A percentile compares a stretch with the other conserved stretches of the same genome.
These are phyloP conservation scores for Euleptes europaea DNA, from an alignment of 2,113 vertebrate species.

Conservation along the genomic window DNA sequence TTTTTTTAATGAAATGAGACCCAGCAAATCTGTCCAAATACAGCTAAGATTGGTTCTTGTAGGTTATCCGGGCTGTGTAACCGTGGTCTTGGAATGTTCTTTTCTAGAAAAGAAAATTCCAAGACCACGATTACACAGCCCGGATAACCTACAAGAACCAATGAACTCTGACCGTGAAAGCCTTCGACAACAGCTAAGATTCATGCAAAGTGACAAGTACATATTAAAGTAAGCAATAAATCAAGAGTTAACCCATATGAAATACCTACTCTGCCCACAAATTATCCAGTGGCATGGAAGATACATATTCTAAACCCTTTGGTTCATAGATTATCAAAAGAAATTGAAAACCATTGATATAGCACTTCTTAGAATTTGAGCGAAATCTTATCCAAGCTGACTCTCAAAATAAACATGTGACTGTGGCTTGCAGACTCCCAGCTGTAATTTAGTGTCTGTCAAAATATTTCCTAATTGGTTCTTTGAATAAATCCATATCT, in stretches of 20 bases:
- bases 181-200: no score
- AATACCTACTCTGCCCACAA: not conserved
- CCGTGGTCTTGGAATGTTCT: no score
- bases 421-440: not conserved
- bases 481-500: not conserved
- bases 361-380: not conserved
- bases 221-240: no score
- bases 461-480: not conserved
- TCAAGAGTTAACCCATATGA: not conserved
- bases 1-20: not conserved
- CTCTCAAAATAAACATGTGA: not conserved
- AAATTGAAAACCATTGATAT: no score
- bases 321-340: not conserved
- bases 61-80: no score
- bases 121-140: no score
- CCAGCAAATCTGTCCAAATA: no score
- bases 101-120: no score
- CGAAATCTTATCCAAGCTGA: not conserved
- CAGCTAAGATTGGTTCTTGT: no score
- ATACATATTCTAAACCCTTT: not conserved
- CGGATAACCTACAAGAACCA: no score
- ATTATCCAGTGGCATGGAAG: not conserved
- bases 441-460: not conserved
- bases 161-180: no score
- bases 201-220: no score